Percentiles rank a stretch among this genome's conserved stretches.
These are phyloP conservation scores for Sarcophaga bullata DNA, from an alignment of 1,140 invertebrate species.

Conservation along the genomic window DNA sequence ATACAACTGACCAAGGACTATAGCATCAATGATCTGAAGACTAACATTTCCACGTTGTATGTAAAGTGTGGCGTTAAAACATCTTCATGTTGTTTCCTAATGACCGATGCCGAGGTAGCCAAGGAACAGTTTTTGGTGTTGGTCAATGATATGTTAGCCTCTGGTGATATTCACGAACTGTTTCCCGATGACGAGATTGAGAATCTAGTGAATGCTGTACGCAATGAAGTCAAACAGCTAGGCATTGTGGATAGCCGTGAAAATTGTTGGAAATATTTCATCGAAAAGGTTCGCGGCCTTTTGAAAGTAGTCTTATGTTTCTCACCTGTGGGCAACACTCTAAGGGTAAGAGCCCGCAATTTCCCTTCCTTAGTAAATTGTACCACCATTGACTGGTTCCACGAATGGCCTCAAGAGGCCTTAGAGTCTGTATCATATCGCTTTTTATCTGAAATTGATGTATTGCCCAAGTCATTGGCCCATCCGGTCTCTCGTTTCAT, in stretches of 20 bases:
- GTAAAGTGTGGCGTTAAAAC: conserved; percentile 89
- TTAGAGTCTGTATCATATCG: conserved; percentile 86
- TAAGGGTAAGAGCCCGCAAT: conserved; percentile 86
- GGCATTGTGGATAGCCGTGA: conserved; percentile 88
- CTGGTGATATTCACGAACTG: conserved; percentile 92
- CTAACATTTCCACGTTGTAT: conserved; percentile 85
- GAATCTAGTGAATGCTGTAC: conserved; percentile 82
- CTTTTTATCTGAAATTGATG: conserved; percentile 82
- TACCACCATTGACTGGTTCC: conserved; percentile 95
- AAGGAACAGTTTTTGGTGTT: conserved; percentile 92
- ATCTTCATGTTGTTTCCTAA: conserved; percentile 87
- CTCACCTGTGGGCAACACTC: conserved; percentile 88
- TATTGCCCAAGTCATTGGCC: conserved; percentile 72
- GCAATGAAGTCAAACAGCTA: conserved; percentile 79
- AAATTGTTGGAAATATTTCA: conserved; percentile 96
- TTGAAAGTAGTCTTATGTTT: conserved; percentile 90
- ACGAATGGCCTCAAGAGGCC: conserved; percentile 94
- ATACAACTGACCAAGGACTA: conserved; percentile 91
- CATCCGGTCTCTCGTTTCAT: conserved; percentile 85
- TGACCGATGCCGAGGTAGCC: conserved; percentile 93
- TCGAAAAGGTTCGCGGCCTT: conserved; percentile 83
- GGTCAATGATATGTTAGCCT: conserved; percentile 93
- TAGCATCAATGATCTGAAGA: conserved; percentile 82
- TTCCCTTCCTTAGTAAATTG: conserved; percentile 96
- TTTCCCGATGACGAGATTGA: conserved; percentile 92